Base-by-base conservation (phyloP, 1,140 invertebrate genomes). In the Drosophila simulans region DNA sequence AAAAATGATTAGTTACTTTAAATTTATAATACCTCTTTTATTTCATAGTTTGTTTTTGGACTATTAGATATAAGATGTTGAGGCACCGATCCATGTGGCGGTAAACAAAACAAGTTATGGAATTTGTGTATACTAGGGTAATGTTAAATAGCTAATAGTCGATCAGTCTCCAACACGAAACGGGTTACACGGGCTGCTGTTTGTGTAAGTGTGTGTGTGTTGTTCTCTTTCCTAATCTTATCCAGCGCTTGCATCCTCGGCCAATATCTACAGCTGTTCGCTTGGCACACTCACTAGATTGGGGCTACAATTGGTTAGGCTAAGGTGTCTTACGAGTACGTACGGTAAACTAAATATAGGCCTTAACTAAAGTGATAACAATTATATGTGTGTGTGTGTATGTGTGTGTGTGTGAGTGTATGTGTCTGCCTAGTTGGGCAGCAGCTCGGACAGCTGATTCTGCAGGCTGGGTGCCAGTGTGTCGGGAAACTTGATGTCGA, bases 401-500 rank as follows among this genome's bases (percentile, higher is more conserved):
- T 31, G 31, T 27, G 27, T 27, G 27, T 27, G 27, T 17, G 17
- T 17, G 17, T 17, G 17, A 17, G 5, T 31, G 27, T 8, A 7
- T 8, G 31, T 56, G 56, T 31, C 43, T 51, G 51, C 75, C 73
- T 91, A 92, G 57, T 91, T 91, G 45, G 96, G 96, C 88, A 98
- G 92, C 62, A 95, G 94, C 83, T 97, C 96, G 53, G 93, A 94
- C 12, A 98, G 91, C 65, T 96, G 95, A 72, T 97, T 95, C 92
- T 95, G 96, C 17, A 94, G 93, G 83, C 93, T 94, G 78, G 95
- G 92, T 15, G 95, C 91, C 53, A 98, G 90, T 27, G 92, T 93
- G 15, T 97, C 95, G 0, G 98, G 98, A 93, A 99, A 99, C 90
- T 95, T 94, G 72, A 99, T 97, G 83, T 98, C 96, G 92, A 99